Evolutionary conservation across 2,113 vertebrate genomes (phyloP).

Genomic region (Grus americana): DNA sequence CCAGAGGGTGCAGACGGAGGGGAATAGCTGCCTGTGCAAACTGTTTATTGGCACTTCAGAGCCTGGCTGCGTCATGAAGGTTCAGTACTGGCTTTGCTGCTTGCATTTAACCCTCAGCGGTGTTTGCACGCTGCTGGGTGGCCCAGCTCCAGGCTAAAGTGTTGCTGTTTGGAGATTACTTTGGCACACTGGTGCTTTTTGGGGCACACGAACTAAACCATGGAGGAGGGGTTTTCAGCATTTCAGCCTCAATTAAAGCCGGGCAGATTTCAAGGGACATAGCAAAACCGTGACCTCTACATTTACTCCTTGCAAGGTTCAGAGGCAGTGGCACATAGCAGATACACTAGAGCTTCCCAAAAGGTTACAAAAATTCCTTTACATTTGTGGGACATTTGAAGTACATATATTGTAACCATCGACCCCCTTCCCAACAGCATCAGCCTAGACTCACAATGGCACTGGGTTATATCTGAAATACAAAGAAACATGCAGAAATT

Average conservation of each 20-base stretch:
- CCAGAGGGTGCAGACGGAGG: no score
- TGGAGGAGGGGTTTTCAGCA: neutral
- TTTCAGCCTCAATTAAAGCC: neutral
- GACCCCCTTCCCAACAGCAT: neutral
- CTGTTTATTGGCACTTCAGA: neutral
- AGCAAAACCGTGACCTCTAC: neutral
- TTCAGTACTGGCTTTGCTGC: neutral
- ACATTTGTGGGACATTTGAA: neutral
- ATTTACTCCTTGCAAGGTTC: neutral
- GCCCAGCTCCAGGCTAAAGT: neutral
- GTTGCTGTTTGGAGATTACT: neutral
- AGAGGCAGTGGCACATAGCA: neutral
- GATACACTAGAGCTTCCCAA: neutral
- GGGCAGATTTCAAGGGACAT: neutral
- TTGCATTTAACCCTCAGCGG: neutral
- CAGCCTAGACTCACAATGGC: neutral
- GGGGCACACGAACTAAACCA: neutral
- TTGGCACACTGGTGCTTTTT: neutral
- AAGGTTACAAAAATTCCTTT: neutral
- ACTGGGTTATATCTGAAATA: neutral
- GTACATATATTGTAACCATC: neutral
- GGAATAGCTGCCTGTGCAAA: neutral
- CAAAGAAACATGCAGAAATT: neutral
- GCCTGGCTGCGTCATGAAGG: rapidly evolving
- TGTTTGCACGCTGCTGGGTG: neutral